Evolutionary conservation across 2,888 invertebrate genomes (phyloP).

Genomic region (Ommatoiulus sabulosus): DNA sequence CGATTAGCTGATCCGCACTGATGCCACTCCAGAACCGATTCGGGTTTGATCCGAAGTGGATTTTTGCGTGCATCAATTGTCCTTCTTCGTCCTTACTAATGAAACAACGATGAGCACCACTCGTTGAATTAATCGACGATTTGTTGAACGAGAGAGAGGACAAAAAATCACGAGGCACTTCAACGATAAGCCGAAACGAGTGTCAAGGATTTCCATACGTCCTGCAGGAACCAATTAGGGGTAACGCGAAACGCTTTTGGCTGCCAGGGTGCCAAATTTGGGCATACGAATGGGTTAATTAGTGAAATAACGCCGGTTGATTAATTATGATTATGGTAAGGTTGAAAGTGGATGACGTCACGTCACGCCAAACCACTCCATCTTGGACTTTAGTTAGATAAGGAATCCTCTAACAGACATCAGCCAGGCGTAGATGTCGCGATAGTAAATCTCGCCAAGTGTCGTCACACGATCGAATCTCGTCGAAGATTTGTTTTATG

Average conservation of each 20-base stretch:
- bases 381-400: neutral
- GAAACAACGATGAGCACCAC: neutral
- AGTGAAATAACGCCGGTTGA: neutral
- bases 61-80: neutral
- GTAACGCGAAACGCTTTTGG: neutral
- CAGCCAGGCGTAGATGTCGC: neutral
- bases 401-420: neutral
- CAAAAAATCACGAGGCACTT: neutral
- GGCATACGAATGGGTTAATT: neutral
- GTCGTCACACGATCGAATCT: too few species aligned
- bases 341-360: neutral
- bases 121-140: constrained; percentile 13
- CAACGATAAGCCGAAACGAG: neutral
- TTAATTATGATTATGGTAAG: neutral
- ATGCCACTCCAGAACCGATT: neutral
- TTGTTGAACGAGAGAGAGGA: neutral
- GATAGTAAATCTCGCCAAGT: too few species aligned
- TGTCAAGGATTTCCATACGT: neutral
- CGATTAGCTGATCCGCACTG: too few species aligned
- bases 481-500: too few species aligned
- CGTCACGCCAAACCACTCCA: neutral
- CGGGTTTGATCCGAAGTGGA: neutral
- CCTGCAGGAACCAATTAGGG: neutral
- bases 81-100: constrained; percentile 1
- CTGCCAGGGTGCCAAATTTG: neutral